Evolutionary conservation across 2,888 invertebrate genomes (phyloP).

Genomic region (Heliconius cydno): DNA sequence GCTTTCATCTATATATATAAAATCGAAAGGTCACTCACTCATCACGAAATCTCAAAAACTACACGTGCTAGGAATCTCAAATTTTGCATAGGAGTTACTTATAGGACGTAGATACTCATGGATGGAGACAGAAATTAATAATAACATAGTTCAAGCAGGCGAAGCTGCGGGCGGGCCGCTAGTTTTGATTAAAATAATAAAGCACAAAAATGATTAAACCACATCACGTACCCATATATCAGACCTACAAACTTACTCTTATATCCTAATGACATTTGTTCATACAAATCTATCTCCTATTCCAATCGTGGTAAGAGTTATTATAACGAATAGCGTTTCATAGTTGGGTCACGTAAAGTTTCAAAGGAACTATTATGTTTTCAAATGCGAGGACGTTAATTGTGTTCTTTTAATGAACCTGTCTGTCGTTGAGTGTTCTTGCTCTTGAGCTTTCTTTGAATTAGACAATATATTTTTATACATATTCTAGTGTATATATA

Average conservation of each 20-base stretch:
- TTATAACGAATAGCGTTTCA: slow-evolving; percentile 24
- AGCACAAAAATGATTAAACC: slow-evolving; percentile 20
- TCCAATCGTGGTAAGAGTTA: slow-evolving; percentile 10
- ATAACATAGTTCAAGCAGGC: too few species aligned
- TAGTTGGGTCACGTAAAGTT: slow-evolving; percentile 57
- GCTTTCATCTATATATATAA: slow-evolving; percentile 6
- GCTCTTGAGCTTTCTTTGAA: slow-evolving; percentile 48
- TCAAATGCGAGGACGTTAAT: slow-evolving; percentile 59
- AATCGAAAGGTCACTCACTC: too few species aligned
- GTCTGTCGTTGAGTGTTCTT: slow-evolving; percentile 48
- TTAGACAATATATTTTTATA: not conserved
- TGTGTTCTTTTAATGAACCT: slow-evolving; percentile 58
- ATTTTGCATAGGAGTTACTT: too few species aligned
- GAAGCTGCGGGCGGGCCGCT: too few species aligned
- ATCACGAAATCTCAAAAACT: too few species aligned
- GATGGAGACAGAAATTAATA: too few species aligned
- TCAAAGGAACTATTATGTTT: slow-evolving; percentile 59
- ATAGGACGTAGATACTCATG: too few species aligned
- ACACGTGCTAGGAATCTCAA: too few species aligned
- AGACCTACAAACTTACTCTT: slow-evolving; percentile 38
- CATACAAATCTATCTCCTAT: slow-evolving; percentile 23
- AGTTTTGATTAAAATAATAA: slow-evolving; percentile 26
- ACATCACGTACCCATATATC: slow-evolving; percentile 35
- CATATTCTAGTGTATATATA: too few species aligned
- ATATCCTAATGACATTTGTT: slow-evolving; percentile 34